Base-by-base conservation (phyloP, 1,140 invertebrate species). In the Lepidurus apus region DNA sequence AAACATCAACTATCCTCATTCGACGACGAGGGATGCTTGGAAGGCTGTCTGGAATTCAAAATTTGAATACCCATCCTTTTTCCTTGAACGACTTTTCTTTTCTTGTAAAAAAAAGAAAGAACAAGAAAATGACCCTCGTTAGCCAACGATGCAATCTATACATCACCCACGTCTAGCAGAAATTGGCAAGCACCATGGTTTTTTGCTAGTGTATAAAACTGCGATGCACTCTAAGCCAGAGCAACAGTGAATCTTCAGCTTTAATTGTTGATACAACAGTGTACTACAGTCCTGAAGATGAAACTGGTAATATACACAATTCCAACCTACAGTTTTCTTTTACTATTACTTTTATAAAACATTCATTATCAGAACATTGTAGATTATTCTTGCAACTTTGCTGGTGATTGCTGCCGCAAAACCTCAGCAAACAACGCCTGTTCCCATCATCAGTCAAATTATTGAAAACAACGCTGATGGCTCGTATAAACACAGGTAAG, bases 391-490 rank as follows among this genome's bases (percentile, higher is more conserved):
- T 17, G 53, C 53, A 65, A 65, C 53, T 65, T 65, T 65, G 13
- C 13, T 80, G 11, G 45, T 80, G 8, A 73, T 74, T 21, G 76
- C 75, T 21, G 74, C 79, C 6, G 45, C 65, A 24, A 74, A 73
- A 34, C 45, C 42, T 24, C 79, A 76, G 9, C 79, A 80, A 26
- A 78, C 77, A 24, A 87, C 88, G 75, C 87, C 87, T 1, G 88
- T 90, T 81, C 87, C 88, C 75, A 91, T 91, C 79, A 85, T 91
- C n/a, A 89, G 88, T 80, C 89, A 91, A 82, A 88, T 89, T 77
- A 90, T 89, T 77, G 89, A 90, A 80, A 87, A 89, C 76, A 88
- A 89, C 81, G 86, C 88, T 4, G 90, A 91, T 84, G 90, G 90
- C 75, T 87, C 88, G 44, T 91, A 91, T 80, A 85, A 88, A 83